Evolutionary conservation across 2,888 invertebrate genomes (phyloP).

Genomic region (Pelosia muscerda): DNA sequence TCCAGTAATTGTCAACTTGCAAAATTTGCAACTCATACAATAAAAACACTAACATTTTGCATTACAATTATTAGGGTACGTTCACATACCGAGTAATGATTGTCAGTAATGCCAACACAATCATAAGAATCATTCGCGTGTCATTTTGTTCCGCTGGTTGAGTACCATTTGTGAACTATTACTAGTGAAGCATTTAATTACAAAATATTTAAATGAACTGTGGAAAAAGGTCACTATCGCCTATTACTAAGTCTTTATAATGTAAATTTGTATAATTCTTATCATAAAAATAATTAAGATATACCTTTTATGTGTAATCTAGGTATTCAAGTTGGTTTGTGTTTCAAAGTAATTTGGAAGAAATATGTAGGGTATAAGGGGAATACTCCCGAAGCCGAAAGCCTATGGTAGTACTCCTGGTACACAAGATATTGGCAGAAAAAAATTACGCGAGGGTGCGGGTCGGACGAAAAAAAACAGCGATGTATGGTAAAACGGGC

Average conservation of each 20-base stretch:
- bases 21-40: constrained; percentile 15
- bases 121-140: constrained; percentile 40
- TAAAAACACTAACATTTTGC: constrained; percentile 13
- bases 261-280: too few relatives aligned
- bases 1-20: neutral
- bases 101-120: constrained; percentile 38
- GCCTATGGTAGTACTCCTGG: too few relatives aligned
- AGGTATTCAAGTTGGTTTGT: too few relatives aligned
- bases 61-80: constrained; percentile 32
- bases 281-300: too few relatives aligned
- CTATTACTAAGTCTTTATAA: neutral
- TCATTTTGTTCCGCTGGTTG: constrained; percentile 49
- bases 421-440: too few relatives aligned
- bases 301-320: too few relatives aligned
- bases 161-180: constrained; percentile 40
- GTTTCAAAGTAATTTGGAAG: too few relatives aligned
- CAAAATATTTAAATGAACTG: constrained; percentile 37
- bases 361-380: too few relatives aligned
- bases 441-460: too few relatives aligned
- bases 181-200: constrained; percentile 26
- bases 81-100: constrained; percentile 29
- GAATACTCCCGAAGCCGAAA: too few relatives aligned
- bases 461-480: too few relatives aligned
- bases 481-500: too few relatives aligned
- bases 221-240: constrained; percentile 10